Evolutionary conservation across 2,797 vertebrate species (phyloP), one percentile per base, ranked within the genome.

Genomic region (Crenichthys baileyi): DNA sequence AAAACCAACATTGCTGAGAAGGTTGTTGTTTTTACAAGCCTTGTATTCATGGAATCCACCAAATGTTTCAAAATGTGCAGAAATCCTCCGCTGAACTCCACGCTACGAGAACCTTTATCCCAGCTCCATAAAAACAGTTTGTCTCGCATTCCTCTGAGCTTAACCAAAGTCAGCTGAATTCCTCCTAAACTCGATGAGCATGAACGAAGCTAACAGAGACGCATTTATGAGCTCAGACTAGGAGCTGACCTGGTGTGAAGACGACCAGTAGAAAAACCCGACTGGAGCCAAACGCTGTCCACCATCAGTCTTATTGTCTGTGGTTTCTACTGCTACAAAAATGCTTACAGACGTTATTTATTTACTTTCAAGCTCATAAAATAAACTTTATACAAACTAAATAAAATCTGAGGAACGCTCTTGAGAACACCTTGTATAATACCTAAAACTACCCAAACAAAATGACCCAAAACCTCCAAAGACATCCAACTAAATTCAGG

Each of bases 131-230:
- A 78, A 76, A 60, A 61, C 72, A 41, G 44, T 36, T 74, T 0
- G 53, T 63, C 31, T 71, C 31, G 58, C 74, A 75, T 83, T 84
- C 79, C 72, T 81, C 58, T 1, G 50, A 70, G 72, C 68, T 53
- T 31, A 26, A 24, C 5, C 5, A 0, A 7, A 29, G 73, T 90
- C 89, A 89, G 87, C 89, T 76, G 83, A 81, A 75, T 84, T 88
- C 81, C 72, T 84, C 53, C 7, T 18, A 73, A 85, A 87, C 71
- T 22, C 31, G 74, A 67, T 44, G 67, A 79, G 29, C 55, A 9
- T 0, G 67, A 50, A n/a, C 11, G 61, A 51, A 0, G 15, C 46
- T 4, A 58, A 82, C 85, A 87, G 77, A 79, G 48, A n/a, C 79
- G 3, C 1, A 18, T 73, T 22, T 86, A 82, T 89, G 48, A 83